A percentile compares a stretch with the other conserved stretches of the same genome.
Conservation (phyloP, 2,797 vertebrate species). For the Danio kyathit region DNA sequence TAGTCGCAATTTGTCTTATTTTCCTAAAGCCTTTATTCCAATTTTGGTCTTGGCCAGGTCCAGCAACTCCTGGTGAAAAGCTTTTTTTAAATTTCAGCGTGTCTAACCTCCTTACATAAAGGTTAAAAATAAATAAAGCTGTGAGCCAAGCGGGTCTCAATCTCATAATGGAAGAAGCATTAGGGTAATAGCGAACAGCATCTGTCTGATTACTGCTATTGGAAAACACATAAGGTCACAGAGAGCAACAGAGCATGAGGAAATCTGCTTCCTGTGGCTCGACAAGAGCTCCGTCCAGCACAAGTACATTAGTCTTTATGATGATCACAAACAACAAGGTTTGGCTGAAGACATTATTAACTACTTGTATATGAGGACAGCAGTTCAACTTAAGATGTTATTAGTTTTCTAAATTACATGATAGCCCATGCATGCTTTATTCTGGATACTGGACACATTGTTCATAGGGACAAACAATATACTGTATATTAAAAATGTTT, state of each 20-base stretch:
- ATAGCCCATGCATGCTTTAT: background rate
- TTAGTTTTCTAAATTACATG: background rate
- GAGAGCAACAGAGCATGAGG: constrained; percentile 50
- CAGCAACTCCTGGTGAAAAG: background rate
- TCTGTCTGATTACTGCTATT: constrained; percentile 53
- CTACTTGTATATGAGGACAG: background rate
- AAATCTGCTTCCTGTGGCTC: background rate
- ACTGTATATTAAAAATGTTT: too few species aligned
- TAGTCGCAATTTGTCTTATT: too few species aligned
- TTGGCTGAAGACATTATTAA: constrained; percentile 9
- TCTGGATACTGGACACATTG: background rate
- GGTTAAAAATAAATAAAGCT: constrained; percentile 34
- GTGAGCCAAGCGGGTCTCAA: constrained; percentile 29
- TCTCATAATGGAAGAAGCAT: constrained; percentile 36
- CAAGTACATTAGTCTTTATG: constrained; percentile 2
- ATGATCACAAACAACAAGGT: constrained; percentile 17
- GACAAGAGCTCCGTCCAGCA: constrained; percentile 7
- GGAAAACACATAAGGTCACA: constrained; percentile 49
- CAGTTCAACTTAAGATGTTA: background rate
- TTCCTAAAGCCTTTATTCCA: background rate
- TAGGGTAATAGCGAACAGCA: constrained; percentile 43
- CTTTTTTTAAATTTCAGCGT: constrained; percentile 15
- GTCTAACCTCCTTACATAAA: constrained; percentile 29
- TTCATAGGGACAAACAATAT: background rate
- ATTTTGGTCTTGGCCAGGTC: background rate